These are phyloP conservation scores for Cryptoprocta ferox DNA, from an alignment of 2,797 vertebrate species.

Conservation along the genomic window DNA sequence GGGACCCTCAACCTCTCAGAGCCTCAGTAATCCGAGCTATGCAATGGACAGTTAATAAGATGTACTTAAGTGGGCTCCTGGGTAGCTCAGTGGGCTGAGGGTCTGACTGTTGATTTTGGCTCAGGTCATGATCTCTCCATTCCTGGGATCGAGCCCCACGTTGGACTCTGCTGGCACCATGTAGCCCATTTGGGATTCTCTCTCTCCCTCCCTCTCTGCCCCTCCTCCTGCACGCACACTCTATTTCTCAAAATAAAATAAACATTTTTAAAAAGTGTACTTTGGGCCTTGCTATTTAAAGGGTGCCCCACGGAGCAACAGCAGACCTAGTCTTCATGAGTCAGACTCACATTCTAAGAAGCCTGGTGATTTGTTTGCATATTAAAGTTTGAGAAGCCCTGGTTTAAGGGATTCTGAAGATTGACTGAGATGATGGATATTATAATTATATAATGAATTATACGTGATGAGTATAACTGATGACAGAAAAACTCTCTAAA, in stretches of 20 bases:
- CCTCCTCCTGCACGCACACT: too few species aligned
- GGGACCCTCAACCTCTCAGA: neutral
- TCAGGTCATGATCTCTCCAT: too few species aligned
- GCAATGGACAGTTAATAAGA: neutral
- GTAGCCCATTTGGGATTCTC: too few species aligned
- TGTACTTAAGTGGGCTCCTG: neutral
- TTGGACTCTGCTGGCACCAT: too few species aligned
- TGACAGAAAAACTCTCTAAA: neutral
- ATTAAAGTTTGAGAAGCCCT: neutral
- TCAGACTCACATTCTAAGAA: neutral
- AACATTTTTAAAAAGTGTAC: too few species aligned
- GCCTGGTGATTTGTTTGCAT: neutral
- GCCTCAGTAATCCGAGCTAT: neutral
- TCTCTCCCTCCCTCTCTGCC: too few species aligned
- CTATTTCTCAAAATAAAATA: too few species aligned
- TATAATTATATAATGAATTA: neutral
- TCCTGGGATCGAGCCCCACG: too few species aligned
- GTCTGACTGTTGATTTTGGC: too few species aligned
- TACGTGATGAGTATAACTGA: neutral
- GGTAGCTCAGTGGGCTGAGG: too few species aligned
- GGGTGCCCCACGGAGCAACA: fast-evolving
- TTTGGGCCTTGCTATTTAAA: neutral
- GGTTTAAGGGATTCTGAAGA: neutral
- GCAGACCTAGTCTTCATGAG: neutral
- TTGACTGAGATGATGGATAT: neutral